These are phyloP conservation scores for Coecobrya sp. DNA, from an alignment of 2,888 invertebrate genomes.

Conservation along the genomic window DNA sequence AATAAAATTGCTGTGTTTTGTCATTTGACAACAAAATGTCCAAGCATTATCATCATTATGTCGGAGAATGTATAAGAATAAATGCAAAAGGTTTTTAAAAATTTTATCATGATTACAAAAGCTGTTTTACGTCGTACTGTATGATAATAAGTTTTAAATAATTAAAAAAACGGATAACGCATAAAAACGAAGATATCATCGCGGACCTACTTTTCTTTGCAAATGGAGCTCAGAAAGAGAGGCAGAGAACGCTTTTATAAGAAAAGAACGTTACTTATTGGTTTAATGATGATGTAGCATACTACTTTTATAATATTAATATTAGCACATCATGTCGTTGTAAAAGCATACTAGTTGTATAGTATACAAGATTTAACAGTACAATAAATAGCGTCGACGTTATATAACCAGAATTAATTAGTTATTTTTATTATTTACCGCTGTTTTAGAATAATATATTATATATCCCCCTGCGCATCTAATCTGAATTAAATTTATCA, in stretches of 20 bases:
- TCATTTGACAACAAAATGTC: too few relatives aligned
- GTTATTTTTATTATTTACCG: not conserved
- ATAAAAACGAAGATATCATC: too few relatives aligned
- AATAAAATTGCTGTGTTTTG: too few relatives aligned
- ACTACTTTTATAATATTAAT: not conserved
- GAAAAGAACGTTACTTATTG: not conserved
- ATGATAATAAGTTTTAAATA: too few relatives aligned
- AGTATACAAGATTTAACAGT: constrained; percentile 16
- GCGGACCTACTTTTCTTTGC: not conserved
- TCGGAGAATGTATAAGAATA: too few relatives aligned
- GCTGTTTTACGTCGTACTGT: too few relatives aligned
- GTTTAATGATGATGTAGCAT: not conserved
- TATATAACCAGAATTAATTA: not conserved
- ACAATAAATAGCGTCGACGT: constrained; percentile 11
- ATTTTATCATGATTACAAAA: too few relatives aligned
- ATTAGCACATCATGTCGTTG: constrained; percentile 46
- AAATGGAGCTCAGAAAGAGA: not conserved
- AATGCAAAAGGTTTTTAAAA: too few relatives aligned
- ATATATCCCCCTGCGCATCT: not conserved
- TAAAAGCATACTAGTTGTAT: constrained; percentile 38
- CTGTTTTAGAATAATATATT: not conserved
- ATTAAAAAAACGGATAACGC: too few relatives aligned
- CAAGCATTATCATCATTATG: too few relatives aligned
- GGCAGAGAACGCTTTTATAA: not conserved
- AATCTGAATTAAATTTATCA: not conserved